These are phyloP conservation scores for Aphis craccivora DNA, from an alignment of 1,140 invertebrate genomes.

Conservation along the genomic window DNA sequence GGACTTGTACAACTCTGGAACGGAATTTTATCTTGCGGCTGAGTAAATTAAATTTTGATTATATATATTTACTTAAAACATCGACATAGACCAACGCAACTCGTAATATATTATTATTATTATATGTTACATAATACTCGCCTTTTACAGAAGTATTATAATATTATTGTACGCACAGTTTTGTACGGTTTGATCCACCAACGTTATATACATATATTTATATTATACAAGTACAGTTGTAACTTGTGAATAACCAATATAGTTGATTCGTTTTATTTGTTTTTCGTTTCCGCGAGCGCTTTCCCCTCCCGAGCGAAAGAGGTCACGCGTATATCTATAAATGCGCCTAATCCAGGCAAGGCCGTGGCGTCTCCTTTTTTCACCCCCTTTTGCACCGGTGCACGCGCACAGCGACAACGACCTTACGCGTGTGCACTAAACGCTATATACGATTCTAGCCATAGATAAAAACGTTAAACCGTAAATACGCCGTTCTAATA, in stretches of 20 bases:
- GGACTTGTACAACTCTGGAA: neutral
- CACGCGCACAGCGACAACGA: neutral
- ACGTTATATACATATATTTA: neutral
- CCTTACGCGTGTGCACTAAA: neutral
- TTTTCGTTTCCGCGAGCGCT: neutral
- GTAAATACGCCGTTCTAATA: neutral
- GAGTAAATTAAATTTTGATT: neutral
- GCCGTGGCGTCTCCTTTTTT: neutral
- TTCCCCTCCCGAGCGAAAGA: neutral
- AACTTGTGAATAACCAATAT: neutral
- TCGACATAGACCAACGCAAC: neutral
- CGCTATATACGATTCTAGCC: neutral
- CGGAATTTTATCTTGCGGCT: neutral
- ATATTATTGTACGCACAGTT: neutral
- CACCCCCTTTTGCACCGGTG: neutral
- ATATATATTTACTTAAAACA: neutral
- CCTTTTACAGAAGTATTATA: too few relatives aligned
- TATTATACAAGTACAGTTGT: neutral
- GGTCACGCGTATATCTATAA: neutral
- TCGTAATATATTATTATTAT: neutral
- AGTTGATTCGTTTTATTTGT: neutral
- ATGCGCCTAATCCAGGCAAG: neutral
- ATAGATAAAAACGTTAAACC: neutral
- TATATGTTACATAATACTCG: neutral
- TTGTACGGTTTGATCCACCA: neutral